Base-by-base conservation (phyloP, 2,888 invertebrate species). In the Campoplex capitator region DNA sequence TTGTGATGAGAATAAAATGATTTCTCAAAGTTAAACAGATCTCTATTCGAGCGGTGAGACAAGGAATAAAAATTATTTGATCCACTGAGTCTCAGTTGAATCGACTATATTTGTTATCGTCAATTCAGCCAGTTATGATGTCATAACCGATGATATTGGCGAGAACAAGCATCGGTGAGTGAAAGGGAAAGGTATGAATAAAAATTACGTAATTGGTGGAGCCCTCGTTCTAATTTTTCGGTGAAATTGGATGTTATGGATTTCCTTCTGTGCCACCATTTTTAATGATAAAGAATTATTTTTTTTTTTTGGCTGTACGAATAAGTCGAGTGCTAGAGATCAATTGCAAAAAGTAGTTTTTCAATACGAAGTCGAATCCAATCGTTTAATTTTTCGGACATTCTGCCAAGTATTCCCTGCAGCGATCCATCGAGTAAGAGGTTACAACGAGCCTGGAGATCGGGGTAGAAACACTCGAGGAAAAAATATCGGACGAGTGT, bases 391-490 rank as follows among this genome's bases (percentile, higher is more conserved):
- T 62, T 32, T 62, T 62, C 6, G 62, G 32, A 67, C 62, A 77
- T 23, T 67, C 6, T 54, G 77, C 54, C 77, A 54, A 16, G 9
- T 8, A 65, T 77, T 54, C 7, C 32, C 1, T 77, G 3, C 1
- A 35, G n/a, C 23, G 16, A 73, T 42, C 62, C 58, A 62, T 80
- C 62, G 62, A 48, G 56, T 71, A 18, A 71, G 18, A 45, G 68
- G 58, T 71, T 56, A n/a, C 32, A 70, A 58, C 58, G 48, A 58
- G 32, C 79, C 35, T 32, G 11, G n/a, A n/a, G 45, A 23, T 45
- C 4, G n/a, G 45, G 23, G 16, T 32, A 11, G 32, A 23, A 71
- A 71, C 35, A 71, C 32, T 48, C 35, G 56, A 45, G 67, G 16
- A 28, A 6, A 80, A 73, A 54, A 48, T 32, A 28, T 45, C 28